phyloP scores from a whole-genome alignment of 2,113 vertebrate genomes.

The Lophura nycthemera region DNA sequence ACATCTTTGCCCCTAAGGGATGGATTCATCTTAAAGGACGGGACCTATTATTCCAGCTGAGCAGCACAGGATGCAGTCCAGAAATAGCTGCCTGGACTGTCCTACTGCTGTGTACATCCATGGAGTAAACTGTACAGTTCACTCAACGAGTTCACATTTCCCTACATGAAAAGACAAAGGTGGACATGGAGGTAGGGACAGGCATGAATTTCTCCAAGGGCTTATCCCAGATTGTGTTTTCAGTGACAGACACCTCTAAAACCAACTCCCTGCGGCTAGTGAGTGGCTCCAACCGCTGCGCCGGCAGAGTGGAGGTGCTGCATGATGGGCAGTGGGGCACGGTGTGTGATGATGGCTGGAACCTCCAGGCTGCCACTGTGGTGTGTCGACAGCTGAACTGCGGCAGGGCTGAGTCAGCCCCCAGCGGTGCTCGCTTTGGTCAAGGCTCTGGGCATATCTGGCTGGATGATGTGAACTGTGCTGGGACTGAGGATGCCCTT shows the following conservation, averaged over 20 bases:
- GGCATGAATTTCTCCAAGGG: background rate
- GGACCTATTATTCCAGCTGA: background rate
- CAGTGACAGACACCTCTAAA: background rate
- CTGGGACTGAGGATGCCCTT: background rate
- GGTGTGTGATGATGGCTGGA: background rate
- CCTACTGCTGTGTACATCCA: background rate
- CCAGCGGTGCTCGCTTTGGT: background rate
- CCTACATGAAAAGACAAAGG: background rate
- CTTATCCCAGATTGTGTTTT: background rate
- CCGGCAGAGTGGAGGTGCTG: slow-evolving; percentile 52
- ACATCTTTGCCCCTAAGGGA: background rate
- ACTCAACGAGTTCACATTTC: background rate
- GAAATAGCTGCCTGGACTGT: background rate
- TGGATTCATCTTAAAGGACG: background rate
- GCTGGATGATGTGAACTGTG: background rate
- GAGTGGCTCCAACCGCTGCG: background rate
- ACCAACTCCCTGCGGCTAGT: background rate
- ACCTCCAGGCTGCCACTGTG: background rate
- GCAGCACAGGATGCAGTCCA: background rate
- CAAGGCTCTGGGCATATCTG: background rate
- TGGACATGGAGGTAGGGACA: background rate
- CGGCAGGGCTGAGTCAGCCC: background rate
- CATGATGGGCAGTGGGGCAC: background rate
- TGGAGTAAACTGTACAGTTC: background rate
- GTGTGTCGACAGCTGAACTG: slow-evolving; percentile 51